phyloP scores from a whole-genome alignment of 37 sponge, comb jelly and placozoan genomes.

The Halichondria panicea region DNA sequence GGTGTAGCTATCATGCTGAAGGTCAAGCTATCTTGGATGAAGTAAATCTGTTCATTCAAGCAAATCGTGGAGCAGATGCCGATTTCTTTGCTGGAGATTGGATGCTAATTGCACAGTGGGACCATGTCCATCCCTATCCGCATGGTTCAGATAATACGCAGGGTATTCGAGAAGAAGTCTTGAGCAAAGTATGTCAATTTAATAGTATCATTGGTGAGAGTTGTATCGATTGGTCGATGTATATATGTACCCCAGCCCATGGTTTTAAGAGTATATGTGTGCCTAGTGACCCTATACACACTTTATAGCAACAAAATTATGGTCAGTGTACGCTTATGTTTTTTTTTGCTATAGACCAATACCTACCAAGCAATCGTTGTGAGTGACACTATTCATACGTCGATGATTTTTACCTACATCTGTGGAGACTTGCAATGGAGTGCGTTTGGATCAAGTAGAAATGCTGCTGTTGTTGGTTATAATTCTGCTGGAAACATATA shows the following conservation, averaged over 20 bases:
- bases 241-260: too few relatives aligned
- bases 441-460: background rate
- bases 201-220: too few relatives aligned
- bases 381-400: background rate
- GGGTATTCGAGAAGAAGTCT: slow-evolving; percentile 5
- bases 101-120: slow-evolving; percentile 8
- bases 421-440: slow-evolving; percentile 19
- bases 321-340: too few relatives aligned
- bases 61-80: background rate
- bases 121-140: slow-evolving; percentile 6
- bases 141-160: background rate
- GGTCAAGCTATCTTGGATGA: background rate
- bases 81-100: background rate
- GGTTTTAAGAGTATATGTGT: too few relatives aligned
- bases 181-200: slow-evolving; percentile 11
- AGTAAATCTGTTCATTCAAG: background rate
- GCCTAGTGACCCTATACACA: too few relatives aligned
- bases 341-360: too few relatives aligned
- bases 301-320: too few relatives aligned
- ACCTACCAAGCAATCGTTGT: background rate
- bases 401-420: background rate
- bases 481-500: slow-evolving; percentile 1
- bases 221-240: too few relatives aligned
- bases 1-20: background rate
- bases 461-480: slow-evolving; percentile 16